A percentile compares a stretch with the other conserved stretches of the same genome.
Conservation (phyloP, 2,888 invertebrate species). For the Megastigmus dorsalis region DNA sequence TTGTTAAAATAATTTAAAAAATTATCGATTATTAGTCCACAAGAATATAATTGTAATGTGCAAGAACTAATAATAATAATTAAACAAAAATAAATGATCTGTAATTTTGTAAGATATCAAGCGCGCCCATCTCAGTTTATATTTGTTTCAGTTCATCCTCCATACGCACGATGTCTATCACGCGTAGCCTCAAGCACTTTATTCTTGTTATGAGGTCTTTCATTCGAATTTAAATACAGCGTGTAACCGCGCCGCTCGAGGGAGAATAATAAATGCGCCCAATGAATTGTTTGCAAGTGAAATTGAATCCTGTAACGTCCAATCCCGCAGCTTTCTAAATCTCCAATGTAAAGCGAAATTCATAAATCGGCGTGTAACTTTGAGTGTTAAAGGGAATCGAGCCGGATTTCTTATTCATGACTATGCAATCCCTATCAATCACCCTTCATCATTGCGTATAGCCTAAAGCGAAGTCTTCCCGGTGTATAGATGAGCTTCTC, state of each 20-base stretch:
- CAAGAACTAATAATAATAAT: too few species aligned
- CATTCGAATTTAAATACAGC: constrained; percentile 35
- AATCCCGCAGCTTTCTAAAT: constrained; percentile 34
- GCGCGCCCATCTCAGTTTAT: too few species aligned
- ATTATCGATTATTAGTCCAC: too few species aligned
- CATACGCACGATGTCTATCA: not conserved
- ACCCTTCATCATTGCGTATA: constrained; percentile 52
- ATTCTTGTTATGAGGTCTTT: constrained; percentile 24
- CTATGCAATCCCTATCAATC: constrained; percentile 57
- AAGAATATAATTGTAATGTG: too few species aligned
- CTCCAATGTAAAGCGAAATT: constrained; percentile 26
- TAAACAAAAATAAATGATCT: too few species aligned
- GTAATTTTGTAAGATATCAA: too few species aligned
- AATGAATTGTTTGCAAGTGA: constrained; percentile 53
- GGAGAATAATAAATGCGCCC: constrained; percentile 45
- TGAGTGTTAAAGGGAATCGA: constrained; percentile 31
- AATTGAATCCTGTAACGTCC: constrained; percentile 50
- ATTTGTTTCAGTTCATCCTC: not conserved
- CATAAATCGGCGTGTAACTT: constrained; percentile 27
- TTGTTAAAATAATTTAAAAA: too few species aligned
- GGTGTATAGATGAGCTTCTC: constrained; percentile 37
- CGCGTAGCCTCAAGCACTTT: constrained; percentile 10
- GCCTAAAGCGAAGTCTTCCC: constrained; percentile 59
- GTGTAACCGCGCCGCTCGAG: constrained; percentile 9
- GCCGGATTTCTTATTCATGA: constrained; percentile 59